Base-by-base conservation (phyloP, 2,113 vertebrate genomes). In the Hystrix cristata region DNA sequence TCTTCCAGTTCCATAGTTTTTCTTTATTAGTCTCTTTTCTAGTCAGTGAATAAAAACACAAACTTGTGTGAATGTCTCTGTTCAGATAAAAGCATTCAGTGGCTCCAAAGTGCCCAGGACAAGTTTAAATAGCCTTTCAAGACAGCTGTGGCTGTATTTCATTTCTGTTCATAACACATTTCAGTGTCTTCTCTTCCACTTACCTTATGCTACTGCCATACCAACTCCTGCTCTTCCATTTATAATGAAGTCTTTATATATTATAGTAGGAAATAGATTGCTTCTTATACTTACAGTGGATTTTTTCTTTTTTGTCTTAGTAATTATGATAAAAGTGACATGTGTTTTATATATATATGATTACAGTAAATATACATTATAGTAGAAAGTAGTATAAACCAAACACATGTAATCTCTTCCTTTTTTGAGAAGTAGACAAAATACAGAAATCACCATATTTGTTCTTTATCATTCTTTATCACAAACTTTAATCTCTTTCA, bases 1-100 rank as follows among this genome's bases (percentile, higher is more conserved):
- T 69, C n/a, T 82, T 53, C 15, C 16, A 64, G 60, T 19, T 8
- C 78, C 27, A 5, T 27, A 62, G 19, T 8, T 84, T 95, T 80
- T 86, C 3, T 82, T 76, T 18, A 31, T 78, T 25, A 71, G 48
- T 87, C 29, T 88, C n/a, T 72, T 18, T 89, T 87, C 38, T 34
- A 90, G 59, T 86, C 72, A 81, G 13, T 78, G 10, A 90, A 87
- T 38, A 90, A 81, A 94, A 92, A 90, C 8, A 83, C 46, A 95
- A 34, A 34, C 92, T 90, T 90, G 7, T 78, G 62, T 71, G 65
- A 55, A 60, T 34, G n/a, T 72, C 34, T 78, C 29, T 34, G 21
- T 86, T 78, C 11, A 71, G 1, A 64, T 71, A 29, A 78, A 95
- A 64, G 19, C 60, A 86, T 34, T 27, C 10, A 57, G 34, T 82